A percentile compares a stretch with the other conserved stretches of the same genome.
Conservation (phyloP, 2,797 vertebrate genomes). For the Micropoecilia bifurca region DNA sequence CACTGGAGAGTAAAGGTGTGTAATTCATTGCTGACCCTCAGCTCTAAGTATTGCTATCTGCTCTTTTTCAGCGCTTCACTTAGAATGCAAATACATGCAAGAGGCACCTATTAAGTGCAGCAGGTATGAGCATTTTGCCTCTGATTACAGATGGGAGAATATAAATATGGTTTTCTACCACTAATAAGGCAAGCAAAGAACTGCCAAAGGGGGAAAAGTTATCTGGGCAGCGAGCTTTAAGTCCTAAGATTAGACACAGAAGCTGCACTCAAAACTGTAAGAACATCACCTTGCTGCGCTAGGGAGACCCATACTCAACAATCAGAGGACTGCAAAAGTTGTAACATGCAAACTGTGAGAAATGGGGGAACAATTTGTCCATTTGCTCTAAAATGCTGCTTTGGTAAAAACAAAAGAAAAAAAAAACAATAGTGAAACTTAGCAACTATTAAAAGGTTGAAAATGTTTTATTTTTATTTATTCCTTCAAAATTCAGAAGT, state of each 20-base stretch:
- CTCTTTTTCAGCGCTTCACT: background rate
- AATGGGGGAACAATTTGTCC: background rate
- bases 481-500: background rate
- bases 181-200: background rate
- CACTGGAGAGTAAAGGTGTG: background rate
- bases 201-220: background rate
- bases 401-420: background rate
- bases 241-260: background rate
- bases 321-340: background rate
- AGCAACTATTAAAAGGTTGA: no score
- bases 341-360: background rate
- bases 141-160: background rate
- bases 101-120: background rate
- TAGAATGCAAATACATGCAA: background rate
- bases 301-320: background rate
- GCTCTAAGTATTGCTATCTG: background rate
- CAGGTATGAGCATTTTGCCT: background rate
- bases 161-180: background rate
- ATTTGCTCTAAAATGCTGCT: background rate
- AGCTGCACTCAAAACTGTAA: background rate
- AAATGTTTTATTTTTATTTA: background rate
- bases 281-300: background rate
- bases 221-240: background rate
- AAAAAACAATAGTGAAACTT: no score
- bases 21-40: conserved; percentile 3